Base-by-base conservation (phyloP, 2,797 vertebrate species). In the Spinus olivaceus region DNA sequence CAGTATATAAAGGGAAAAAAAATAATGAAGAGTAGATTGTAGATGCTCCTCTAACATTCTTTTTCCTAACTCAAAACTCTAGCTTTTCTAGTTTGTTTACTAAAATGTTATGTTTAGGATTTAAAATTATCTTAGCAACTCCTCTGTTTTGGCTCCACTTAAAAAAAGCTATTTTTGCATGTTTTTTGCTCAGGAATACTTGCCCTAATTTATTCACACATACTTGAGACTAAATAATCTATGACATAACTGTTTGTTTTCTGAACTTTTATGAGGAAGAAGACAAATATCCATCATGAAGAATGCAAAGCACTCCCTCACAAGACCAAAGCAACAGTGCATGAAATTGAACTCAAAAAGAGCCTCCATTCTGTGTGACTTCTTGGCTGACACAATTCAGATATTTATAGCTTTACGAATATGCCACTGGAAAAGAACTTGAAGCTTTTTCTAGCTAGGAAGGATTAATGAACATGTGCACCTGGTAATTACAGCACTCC, bases 371-470 rank as follows among this genome's bases (percentile, higher is more conserved):
- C 97, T 97, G 94, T 97, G 96, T 95, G 97, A 98, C 96, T 98
- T 98, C 97, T 97, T 98, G 97, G 97, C 97, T 98, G 97, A 98
- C 98, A 98, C 97, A 98, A 98, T 98, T 98, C 97, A 97, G 98
- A 97, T 98, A 98, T 98, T 98, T 98, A 98, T 98, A 98, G 97
- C 97, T 98, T 98, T 98, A 98, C 83, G 97, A 97, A 98, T 97
- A 97, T 97, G 97, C 97, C 97, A 98, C 96, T 98, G 97, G 97
- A 98, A 97, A 98, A 98, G 97, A 98, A 98, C 97, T 97, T 97
- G 94, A 97, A 98, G 97, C 94, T 98, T 98, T 97, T 97, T 94
- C 97, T 97, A 97, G 97, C 95, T 96, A 97, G 97, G 92, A 97
- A 98, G 98, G 97, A 98, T 98, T 98, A 98, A 98, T 98, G 97